phyloP scores from a whole-genome alignment of 1,140 invertebrate species.

The Himalopsyche phryganea region DNA sequence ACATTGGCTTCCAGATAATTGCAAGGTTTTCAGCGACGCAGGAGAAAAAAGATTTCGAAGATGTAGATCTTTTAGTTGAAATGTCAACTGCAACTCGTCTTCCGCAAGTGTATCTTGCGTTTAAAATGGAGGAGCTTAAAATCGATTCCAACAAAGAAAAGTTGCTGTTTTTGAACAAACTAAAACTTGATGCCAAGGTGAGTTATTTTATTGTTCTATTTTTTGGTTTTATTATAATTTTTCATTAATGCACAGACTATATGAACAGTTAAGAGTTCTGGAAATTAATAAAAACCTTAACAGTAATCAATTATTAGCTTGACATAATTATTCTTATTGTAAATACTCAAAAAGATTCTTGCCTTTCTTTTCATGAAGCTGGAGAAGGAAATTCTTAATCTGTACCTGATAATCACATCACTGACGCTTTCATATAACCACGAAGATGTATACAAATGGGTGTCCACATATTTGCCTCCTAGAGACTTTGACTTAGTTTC shows the following conservation, averaged over 20 bases:
- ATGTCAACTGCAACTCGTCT: constrained; percentile 40
- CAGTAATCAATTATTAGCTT: no score
- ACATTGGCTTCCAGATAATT: constrained; percentile 43
- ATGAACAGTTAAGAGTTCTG: no score
- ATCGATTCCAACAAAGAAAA: constrained; percentile 60
- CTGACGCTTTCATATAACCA: constrained; percentile 70
- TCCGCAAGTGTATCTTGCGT: constrained; percentile 60
- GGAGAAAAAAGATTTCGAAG: constrained; percentile 26
- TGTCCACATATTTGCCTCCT: constrained; percentile 32
- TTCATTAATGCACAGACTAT: not conserved
- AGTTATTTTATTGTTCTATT: constrained; percentile 19
- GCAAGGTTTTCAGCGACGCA: constrained; percentile 46
- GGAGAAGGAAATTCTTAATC: constrained; percentile 61
- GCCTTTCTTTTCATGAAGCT: constrained; percentile 52
- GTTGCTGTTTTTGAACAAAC: constrained; percentile 61
- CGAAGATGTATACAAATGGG: constrained; percentile 58
- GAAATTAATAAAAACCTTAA: no score
- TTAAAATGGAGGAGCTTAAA: constrained; percentile 63
- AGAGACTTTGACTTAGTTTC: constrained; percentile 26
- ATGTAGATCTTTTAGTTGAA: constrained; percentile 27
- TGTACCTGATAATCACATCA: constrained; percentile 66
- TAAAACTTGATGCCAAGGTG: constrained; percentile 73
- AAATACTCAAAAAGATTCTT: no score
- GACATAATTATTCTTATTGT: no score
- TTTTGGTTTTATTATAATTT: constrained; percentile 9